Conservation (phyloP, 37 sponge, comb jelly and placozoan species). For the Tethya wilhelma region DNA sequence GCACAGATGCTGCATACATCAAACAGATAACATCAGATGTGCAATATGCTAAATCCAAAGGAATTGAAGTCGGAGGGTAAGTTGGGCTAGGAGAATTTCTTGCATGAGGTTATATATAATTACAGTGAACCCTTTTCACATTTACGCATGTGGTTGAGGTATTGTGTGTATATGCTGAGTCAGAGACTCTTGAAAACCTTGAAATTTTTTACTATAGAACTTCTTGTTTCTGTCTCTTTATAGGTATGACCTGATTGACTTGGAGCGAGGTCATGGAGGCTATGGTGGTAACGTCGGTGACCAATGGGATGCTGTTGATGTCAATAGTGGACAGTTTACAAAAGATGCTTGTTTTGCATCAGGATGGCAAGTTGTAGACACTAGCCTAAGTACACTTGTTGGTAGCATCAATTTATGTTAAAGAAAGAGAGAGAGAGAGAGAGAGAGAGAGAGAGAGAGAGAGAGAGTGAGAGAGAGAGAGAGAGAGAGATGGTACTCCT, state of each 20-base stretch:
- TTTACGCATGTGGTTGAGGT: not conserved
- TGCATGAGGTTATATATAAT: too few species aligned
- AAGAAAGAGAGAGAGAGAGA: too few species aligned
- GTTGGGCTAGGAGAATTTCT: slow-evolving; percentile 2
- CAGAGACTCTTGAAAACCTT: not conserved
- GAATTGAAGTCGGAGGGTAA: slow-evolving; percentile 76
- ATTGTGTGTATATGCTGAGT: not conserved
- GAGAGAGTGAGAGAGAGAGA: too few species aligned
- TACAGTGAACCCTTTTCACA: too few species aligned
- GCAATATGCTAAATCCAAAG: slow-evolving; percentile 29
- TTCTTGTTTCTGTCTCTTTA: not conserved
- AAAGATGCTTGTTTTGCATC: slow-evolving; percentile 69
- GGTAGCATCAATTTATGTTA: not conserved
- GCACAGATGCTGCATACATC: slow-evolving; percentile 13
- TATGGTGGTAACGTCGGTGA: slow-evolving; percentile 61
- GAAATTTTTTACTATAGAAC: not conserved
- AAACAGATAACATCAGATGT: slow-evolving; percentile 19
- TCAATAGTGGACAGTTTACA: not conserved
- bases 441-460: too few species aligned
- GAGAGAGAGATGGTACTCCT: not conserved
- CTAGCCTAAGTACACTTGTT: not conserved
- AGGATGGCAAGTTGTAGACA: slow-evolving; percentile 66
- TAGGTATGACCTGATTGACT: slow-evolving; percentile 72
- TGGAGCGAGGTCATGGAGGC: slow-evolving; percentile 59
- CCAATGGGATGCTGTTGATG: slow-evolving; percentile 59